These are phyloP conservation scores for Nezara viridula DNA, from an alignment of 2,888 invertebrate species.

Conservation along the genomic window DNA sequence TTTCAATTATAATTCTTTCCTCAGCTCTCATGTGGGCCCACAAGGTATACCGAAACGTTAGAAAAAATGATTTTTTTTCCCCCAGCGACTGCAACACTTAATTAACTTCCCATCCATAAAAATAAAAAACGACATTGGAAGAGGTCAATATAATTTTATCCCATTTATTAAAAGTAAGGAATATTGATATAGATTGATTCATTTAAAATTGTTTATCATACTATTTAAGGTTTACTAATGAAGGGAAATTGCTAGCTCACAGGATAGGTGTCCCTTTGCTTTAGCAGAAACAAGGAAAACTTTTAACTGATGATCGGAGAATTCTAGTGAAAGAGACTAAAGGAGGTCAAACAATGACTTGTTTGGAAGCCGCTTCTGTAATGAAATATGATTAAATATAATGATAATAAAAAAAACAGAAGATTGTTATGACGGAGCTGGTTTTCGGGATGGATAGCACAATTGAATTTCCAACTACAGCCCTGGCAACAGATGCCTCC, in stretches of 20 bases:
- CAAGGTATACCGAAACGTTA: no score
- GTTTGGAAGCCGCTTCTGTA: not conserved
- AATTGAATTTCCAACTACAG: constrained; percentile 15
- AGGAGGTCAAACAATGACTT: not conserved
- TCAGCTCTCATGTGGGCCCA: no score
- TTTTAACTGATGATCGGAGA: not conserved
- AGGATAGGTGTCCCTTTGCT: not conserved
- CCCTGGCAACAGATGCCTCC: not conserved
- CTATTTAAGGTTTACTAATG: not conserved
- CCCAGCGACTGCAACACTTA: no score
- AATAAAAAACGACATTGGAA: no score
- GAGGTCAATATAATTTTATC: no score
- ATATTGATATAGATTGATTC: not conserved
- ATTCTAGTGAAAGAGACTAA: not conserved
- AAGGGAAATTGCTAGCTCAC: not conserved
- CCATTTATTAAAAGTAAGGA: not conserved
- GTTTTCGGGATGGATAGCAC: not conserved
- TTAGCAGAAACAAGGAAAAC: not conserved
- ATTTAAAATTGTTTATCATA: not conserved
- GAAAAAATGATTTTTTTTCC: no score
- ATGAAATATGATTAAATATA: constrained; percentile 2
- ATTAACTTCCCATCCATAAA: no score
- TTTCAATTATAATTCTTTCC: no score
- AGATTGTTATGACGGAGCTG: not conserved
- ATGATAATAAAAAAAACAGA: not conserved